Conservation (phyloP, 1,140 invertebrate genomes). For the Aphis gossypii region DNA sequence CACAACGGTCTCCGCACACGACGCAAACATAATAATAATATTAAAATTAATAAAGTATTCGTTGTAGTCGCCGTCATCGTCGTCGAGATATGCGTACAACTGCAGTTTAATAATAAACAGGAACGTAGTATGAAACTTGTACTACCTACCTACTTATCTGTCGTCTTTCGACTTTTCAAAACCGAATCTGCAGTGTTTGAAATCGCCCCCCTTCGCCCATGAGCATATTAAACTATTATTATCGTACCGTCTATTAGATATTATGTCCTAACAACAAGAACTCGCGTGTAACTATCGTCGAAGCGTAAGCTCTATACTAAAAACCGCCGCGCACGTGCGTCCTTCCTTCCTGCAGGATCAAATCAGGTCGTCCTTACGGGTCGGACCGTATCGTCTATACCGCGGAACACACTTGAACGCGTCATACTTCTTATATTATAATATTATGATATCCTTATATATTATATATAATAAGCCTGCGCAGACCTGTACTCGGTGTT, state of each 20-base stretch:
- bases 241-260: too few relatives aligned
- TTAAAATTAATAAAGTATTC: neutral
- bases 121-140: neutral
- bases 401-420: neutral
- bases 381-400: too few relatives aligned
- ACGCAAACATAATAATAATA: neutral
- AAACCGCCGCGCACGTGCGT: neutral
- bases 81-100: neutral
- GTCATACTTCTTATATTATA: neutral
- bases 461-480: neutral
- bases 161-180: neutral
- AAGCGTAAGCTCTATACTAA: neutral
- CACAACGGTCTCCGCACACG: neutral
- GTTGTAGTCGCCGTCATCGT: too few relatives aligned
- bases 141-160: too few relatives aligned
- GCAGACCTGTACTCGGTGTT: constrained; percentile 45
- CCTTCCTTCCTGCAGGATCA: neutral
- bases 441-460: neutral
- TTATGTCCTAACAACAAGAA: too few relatives aligned
- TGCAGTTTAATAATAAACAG: neutral
- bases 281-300: neutral
- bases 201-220: neutral
- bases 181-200: neutral
- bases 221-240: too few relatives aligned
- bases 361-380: neutral